Evolutionary conservation across 2,888 invertebrate species (phyloP), one percentile per base, ranked within the genome.

Genomic region (Amaurobius ferox): DNA sequence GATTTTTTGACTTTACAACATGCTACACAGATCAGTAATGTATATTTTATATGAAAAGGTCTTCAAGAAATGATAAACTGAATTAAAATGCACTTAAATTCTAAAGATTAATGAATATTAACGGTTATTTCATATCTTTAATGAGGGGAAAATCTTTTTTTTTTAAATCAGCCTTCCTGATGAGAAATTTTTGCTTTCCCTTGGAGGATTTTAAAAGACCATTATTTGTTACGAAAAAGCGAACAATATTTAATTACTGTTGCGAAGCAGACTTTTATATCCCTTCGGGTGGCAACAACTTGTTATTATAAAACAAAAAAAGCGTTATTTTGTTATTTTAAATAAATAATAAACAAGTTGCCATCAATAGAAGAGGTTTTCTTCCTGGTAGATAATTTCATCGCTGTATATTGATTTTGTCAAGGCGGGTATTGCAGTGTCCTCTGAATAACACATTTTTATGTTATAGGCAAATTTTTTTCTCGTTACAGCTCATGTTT

Each of bases 161-260:
- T 5, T 35, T 35, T 7, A 35, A 35, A 35, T 7, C 35, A 5
- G 5, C 5, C 9, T 35, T 35, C n/a, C 6, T 35, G 35, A 7
- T 35, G 35, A 35, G 35, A 9, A 35, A 35, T 35, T 35, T 35
- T 35, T 35, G 35, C 5, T 7, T 35, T 35, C 9, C 35, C 5
- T 35, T 9, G n/a, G 35, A 35, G 35, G 35, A 35, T 35, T 35
- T 35, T 35, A 35, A 35, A 35, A 35, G 35, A 35, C 9, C 35
- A 35, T 35, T 35, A 35, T 35, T 5, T 9, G 9, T n/a, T 5
- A 35, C 6, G 35, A 35, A 9, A 44, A 16, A 44, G 16, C 11
- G 16, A 44, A 72, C 35, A 66, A 80, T 67, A 80, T 67, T 73
- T 80, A 80, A 80, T 80, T 80, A 80, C 23, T 67, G 61, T 19